Percentiles rank a stretch among this genome's conserved stretches.
Evolutionary conservation across 2,888 invertebrate genomes (phyloP).

Genomic region (Emmelina monodactyla): DNA sequence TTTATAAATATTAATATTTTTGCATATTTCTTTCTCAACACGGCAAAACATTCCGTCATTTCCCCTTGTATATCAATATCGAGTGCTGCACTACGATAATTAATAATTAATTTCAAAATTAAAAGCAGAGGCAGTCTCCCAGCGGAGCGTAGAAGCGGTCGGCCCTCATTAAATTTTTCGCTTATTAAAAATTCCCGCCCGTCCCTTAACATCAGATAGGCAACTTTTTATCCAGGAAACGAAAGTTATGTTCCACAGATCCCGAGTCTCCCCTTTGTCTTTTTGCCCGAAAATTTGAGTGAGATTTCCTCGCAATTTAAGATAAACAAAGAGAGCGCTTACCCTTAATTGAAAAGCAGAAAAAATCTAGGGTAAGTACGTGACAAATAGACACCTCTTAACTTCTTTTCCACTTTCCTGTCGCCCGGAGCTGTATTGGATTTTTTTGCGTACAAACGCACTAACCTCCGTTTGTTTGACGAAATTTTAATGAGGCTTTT

Average conservation of each 20-base stretch:
- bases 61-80: no score
- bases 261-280: slow-evolving; percentile 56
- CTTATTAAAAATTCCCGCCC: slow-evolving; percentile 66
- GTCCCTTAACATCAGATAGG: slow-evolving; percentile 47
- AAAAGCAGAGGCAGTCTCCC: slow-evolving; percentile 29
- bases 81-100: no score
- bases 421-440: slow-evolving; percentile 54
- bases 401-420: slow-evolving; percentile 62
- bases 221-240: slow-evolving; percentile 58
- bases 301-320: slow-evolving; percentile 67
- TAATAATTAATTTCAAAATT: slow-evolving; percentile 26
- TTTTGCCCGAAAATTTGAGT: slow-evolving; percentile 65
- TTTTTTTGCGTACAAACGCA: slow-evolving; percentile 46
- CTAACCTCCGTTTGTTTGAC: slow-evolving; percentile 51
- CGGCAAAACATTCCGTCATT: no score
- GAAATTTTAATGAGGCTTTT: slow-evolving; percentile 47
- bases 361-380: slow-evolving; percentile 62
- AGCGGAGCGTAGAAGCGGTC: slow-evolving; percentile 24
- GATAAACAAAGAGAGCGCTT: slow-evolving; percentile 67
- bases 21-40: no score
- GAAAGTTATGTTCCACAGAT: slow-evolving; percentile 56
- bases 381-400: slow-evolving; percentile 68
- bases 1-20: no score
- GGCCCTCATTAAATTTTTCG: slow-evolving; percentile 63
- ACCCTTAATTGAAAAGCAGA: slow-evolving; percentile 67